Base-by-base conservation (phyloP, 2,888 invertebrate genomes). In the Standfussiana lucernea region DNA sequence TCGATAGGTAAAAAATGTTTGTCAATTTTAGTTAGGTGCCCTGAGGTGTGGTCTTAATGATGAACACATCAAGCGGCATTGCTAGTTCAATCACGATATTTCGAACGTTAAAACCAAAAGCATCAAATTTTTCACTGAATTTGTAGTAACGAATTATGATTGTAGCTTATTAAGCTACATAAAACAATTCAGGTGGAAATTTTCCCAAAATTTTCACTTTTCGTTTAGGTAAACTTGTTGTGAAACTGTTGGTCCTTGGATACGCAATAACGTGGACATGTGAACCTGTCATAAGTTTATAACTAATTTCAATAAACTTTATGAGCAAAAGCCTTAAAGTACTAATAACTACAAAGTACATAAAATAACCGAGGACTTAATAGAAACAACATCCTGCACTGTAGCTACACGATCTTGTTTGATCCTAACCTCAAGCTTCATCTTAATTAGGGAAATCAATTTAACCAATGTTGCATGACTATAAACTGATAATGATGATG, bases 391-490 rank as follows among this genome's bases (percentile, higher is more conserved):
- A 59, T 80, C 59, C 72, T 72, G 32, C 47, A 45, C 28, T 56
- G n/a, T 65, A 62, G 50, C 35, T 61, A 65, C 32, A 65, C 40
- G 72, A 86, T 75, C 69, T 65, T 59, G 66, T 80, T 82, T 79
- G 77, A 82, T 76, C 78, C 80, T 79, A 83, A 83, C 80, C 88
- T 86, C 77, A 80, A 85, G 80, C 83, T 80, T 89, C 89, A 89
- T 89, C 89, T 92, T 92, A 93, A 94, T 93, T 92, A 92, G 91
- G 91, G 90, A 93, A 93, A 94, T 94, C 92, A 93, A 93, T 93
- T 91, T 90, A 90, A 88, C 89, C 89, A 90, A 91, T 89, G 91
- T 91, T 89, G 92, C 91, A 92, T 92, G 91, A 92, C 93, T 92
- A 92, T 92, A 86, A 88, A 87, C 90, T 89, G 91, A 91, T 94